These are phyloP conservation scores for Sminthurinus aureus DNA, from an alignment of 2,888 invertebrate species.

Conservation along the genomic window DNA sequence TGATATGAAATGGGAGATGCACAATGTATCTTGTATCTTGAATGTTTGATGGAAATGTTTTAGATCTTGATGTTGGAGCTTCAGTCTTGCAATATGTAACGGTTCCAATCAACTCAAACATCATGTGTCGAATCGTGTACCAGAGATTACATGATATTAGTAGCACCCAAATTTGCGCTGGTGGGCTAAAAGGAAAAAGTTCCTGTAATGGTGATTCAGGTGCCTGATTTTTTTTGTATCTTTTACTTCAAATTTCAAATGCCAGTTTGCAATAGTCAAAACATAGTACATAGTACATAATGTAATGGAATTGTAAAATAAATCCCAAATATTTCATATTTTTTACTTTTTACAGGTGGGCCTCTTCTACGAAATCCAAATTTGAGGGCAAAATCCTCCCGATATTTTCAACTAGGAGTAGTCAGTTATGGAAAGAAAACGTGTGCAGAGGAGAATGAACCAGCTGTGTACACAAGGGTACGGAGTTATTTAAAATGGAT, in stretches of 20 bases:
- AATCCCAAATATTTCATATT: no score
- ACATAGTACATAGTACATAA: no score
- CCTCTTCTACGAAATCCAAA: conserved; percentile 22
- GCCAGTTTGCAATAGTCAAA: no score
- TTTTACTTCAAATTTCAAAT: not conserved
- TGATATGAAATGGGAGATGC: no score
- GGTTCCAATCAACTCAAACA: conserved; percentile 49
- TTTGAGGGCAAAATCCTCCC: conserved; percentile 19
- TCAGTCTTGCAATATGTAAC: conserved; percentile 48
- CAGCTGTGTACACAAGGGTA: conserved; percentile 61
- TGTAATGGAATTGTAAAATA: no score
- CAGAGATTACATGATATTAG: conserved; percentile 39
- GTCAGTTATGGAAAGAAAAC: conserved; percentile 60
- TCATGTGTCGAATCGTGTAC: conserved; percentile 48
- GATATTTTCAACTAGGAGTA: conserved; percentile 59
- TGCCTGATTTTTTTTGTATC: not conserved
- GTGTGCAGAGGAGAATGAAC: conserved; percentile 59
- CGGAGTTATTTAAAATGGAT: conserved; percentile 60
- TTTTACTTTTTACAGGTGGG: conserved; percentile 16
- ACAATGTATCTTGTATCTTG: no score
- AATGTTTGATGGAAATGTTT: not conserved
- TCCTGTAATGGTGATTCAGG: conserved; percentile 57
- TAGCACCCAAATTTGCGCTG: conserved; percentile 59
- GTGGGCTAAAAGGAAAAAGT: conserved; percentile 56
- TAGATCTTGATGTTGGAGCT: conserved; percentile 44